phyloP scores from a whole-genome alignment of 2,888 invertebrate species.

The Agriopis marginaria region DNA sequence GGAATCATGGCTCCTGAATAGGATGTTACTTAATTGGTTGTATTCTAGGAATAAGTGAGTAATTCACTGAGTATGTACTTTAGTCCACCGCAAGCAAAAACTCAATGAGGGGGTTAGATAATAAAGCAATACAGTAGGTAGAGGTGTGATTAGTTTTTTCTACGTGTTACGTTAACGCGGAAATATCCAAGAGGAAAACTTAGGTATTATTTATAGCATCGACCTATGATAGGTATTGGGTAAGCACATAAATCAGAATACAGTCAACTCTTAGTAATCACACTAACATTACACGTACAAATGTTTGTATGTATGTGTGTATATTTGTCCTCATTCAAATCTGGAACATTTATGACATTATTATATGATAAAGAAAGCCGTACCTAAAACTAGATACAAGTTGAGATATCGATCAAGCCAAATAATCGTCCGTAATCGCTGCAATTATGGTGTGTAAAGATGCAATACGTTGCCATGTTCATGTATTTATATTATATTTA shows the following conservation, averaged over 20 bases:
- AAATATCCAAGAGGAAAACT: conserved; percentile 5
- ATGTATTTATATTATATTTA: too few species aligned
- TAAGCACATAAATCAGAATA: neutral
- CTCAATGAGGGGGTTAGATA: neutral
- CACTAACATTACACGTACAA: neutral
- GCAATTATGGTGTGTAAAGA: too few species aligned
- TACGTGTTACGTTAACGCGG: neutral
- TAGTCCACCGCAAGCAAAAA: conserved; percentile 11
- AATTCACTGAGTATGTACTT: neutral
- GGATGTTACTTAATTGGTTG: conserved; percentile 23
- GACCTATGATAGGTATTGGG: too few species aligned
- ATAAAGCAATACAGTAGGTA: neutral
- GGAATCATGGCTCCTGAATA: conserved; percentile 3
- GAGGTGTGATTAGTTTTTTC: neutral
- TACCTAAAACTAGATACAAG: too few species aligned
- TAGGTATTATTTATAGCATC: neutral
- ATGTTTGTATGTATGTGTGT: too few species aligned
- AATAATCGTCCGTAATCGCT: too few species aligned
- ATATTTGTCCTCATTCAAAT: too few species aligned
- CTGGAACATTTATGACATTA: too few species aligned
- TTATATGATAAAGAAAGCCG: too few species aligned
- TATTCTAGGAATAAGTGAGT: conserved; percentile 5
- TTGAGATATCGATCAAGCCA: too few species aligned
- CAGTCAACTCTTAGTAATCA: neutral
- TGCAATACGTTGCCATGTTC: too few species aligned